A percentile compares a stretch with the other conserved stretches of the same genome.
phyloP scores from a whole-genome alignment of 2,113 vertebrate species.

The Pogonocichla stellata region DNA sequence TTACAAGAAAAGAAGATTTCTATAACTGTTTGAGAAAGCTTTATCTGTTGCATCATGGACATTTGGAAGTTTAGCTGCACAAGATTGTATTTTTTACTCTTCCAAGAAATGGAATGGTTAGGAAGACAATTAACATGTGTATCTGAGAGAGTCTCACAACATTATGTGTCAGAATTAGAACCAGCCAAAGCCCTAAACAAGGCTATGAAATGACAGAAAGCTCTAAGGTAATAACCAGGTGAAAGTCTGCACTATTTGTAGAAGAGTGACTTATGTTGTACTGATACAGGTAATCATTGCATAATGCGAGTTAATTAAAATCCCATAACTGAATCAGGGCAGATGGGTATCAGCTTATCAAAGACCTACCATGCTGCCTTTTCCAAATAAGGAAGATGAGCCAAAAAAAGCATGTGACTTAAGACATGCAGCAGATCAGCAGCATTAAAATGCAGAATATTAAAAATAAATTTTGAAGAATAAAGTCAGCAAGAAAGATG shows the following conservation, averaged over 20 bases:
- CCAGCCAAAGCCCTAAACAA: neutral
- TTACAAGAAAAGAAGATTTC: constrained; percentile 40
- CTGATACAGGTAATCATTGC: neutral
- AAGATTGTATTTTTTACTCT: neutral
- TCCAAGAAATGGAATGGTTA: neutral
- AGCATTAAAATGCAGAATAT: neutral
- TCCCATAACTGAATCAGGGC: neutral
- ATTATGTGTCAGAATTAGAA: neutral
- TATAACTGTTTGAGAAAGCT: constrained; percentile 1
- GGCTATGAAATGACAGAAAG: neutral
- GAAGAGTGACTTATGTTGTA: neutral
- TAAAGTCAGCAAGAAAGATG: neutral
- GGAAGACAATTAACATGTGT: neutral
- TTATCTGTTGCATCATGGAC: constrained; percentile 1
- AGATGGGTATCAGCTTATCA: neutral
- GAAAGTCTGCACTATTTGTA: neutral
- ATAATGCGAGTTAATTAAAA: neutral
- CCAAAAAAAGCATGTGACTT: neutral
- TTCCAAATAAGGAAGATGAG: neutral
- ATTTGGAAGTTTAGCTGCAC: neutral
- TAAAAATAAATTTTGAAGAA: neutral
- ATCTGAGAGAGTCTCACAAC: neutral
- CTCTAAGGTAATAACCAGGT: neutral
- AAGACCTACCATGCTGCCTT: neutral
- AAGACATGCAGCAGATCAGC: neutral